Evolutionary conservation across 2,888 invertebrate species (phyloP).

Genomic region (Mesochorus sp.): DNA sequence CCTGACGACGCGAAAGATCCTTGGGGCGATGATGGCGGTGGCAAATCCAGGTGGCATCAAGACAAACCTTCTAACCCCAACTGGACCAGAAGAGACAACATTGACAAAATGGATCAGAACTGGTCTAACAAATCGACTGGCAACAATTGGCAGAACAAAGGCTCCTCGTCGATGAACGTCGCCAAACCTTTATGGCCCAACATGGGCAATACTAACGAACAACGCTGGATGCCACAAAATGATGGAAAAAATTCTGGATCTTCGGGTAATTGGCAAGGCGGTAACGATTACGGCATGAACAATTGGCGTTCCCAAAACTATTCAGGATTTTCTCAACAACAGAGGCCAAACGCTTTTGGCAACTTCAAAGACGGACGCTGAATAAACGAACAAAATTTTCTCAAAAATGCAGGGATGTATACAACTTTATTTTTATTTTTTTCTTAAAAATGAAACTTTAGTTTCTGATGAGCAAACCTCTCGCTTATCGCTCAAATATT

Average conservation of each 20-base stretch:
- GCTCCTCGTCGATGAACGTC: constrained; percentile 23
- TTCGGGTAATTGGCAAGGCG: constrained; percentile 69
- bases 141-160: constrained; percentile 69
- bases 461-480: too few relatives aligned
- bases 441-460: background rate
- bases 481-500: too few relatives aligned
- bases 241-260: constrained; percentile 46
- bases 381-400: too few relatives aligned
- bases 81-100: constrained; percentile 66
- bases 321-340: constrained; percentile 62
- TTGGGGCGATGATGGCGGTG: constrained; percentile 76
- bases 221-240: constrained; percentile 53
- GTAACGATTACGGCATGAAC: constrained; percentile 45
- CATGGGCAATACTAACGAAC: constrained; percentile 44
- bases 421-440: too few relatives aligned
- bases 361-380: constrained; percentile 71
- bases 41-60: constrained; percentile 56
- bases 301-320: constrained; percentile 69
- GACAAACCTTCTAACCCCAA: constrained; percentile 38
- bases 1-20: constrained; percentile 80
- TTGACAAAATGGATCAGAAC: constrained; percentile 59
- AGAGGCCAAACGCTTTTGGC: constrained; percentile 51
- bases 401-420: too few relatives aligned
- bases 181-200: constrained; percentile 63
- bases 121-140: constrained; percentile 65